A percentile compares a stretch with the other conserved stretches of the same genome.
These are phyloP conservation scores for Steinernema feltiae DNA, from an alignment of 1,140 invertebrate genomes.

Conservation along the genomic window DNA sequence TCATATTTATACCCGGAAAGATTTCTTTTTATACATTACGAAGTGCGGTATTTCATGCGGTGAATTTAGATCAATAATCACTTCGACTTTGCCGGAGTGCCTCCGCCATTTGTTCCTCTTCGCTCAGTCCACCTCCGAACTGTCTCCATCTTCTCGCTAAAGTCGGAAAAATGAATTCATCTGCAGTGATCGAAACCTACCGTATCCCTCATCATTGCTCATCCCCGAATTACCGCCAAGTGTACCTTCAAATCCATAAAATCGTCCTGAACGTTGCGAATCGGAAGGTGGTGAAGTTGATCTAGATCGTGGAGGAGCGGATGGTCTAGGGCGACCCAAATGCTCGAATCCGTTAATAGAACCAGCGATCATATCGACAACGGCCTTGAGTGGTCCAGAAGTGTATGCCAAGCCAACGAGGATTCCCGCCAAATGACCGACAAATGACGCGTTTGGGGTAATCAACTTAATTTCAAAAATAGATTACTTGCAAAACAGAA, in stretches of 20 bases:
- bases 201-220: background rate
- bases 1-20: too few relatives aligned
- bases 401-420: conserved; percentile 67
- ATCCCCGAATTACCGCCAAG: background rate
- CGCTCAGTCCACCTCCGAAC: background rate
- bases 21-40: too few relatives aligned
- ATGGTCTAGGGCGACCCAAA: background rate
- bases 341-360: background rate
- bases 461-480: conserved; percentile 37
- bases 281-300: background rate
- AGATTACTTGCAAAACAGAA: conserved; percentile 28
- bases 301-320: background rate
- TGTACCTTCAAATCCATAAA: background rate
- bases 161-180: background rate
- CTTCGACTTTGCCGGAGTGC: background rate
- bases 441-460: conserved; percentile 64
- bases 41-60: too few relatives aligned
- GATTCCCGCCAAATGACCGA: conserved; percentile 70
- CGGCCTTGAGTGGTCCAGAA: conserved; percentile 63
- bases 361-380: background rate
- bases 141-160: conserved; percentile 1
- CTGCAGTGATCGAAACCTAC: background rate
- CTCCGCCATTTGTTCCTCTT: conserved; percentile 1
- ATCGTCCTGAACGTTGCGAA: background rate
- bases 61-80: background rate